These are phyloP conservation scores for Nephrocerus scutellatus DNA, from an alignment of 2,888 invertebrate species.

Conservation along the genomic window DNA sequence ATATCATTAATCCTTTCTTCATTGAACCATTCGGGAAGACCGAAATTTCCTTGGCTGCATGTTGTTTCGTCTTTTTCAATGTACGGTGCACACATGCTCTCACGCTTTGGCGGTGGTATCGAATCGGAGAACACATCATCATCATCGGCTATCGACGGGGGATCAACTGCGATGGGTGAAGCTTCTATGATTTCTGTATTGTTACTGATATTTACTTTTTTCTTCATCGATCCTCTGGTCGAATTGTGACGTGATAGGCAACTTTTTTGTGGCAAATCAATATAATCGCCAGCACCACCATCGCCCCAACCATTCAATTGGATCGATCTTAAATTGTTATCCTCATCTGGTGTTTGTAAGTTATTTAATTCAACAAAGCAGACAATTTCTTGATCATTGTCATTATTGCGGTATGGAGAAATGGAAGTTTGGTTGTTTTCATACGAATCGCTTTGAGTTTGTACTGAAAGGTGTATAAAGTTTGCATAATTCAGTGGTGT, in stretches of 20 bases:
- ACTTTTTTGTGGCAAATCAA: slow-evolving; percentile 35
- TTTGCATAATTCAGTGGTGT: too few species aligned
- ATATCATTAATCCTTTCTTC: slow-evolving; percentile 46
- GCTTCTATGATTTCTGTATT: slow-evolving; percentile 44
- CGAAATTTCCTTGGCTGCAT: slow-evolving; percentile 32
- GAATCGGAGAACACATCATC: slow-evolving; percentile 59
- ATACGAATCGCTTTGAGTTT: too few species aligned
- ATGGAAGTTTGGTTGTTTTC: too few species aligned
- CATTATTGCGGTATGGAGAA: too few species aligned
- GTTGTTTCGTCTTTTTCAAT: slow-evolving; percentile 37
- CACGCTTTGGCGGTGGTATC: slow-evolving; percentile 47
- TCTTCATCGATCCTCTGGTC: slow-evolving; percentile 42
- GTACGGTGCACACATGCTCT: slow-evolving; percentile 51
- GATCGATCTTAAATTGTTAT: too few species aligned
- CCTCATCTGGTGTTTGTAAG: too few species aligned
- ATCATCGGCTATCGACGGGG: slow-evolving; percentile 41
- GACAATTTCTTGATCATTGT: too few species aligned
- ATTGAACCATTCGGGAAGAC: slow-evolving; percentile 49
- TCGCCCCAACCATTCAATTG: too few species aligned
- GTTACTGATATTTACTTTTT: slow-evolving; percentile 46
- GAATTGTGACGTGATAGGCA: slow-evolving; percentile 45
- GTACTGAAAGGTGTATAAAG: too few species aligned
- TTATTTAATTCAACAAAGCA: too few species aligned
- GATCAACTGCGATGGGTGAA: slow-evolving; percentile 31
- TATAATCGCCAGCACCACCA: slow-evolving; percentile 4